Evolutionary conservation across 2,888 invertebrate species (phyloP), one percentile per base, ranked within the genome.

Genomic region (Idaea straminata): DNA sequence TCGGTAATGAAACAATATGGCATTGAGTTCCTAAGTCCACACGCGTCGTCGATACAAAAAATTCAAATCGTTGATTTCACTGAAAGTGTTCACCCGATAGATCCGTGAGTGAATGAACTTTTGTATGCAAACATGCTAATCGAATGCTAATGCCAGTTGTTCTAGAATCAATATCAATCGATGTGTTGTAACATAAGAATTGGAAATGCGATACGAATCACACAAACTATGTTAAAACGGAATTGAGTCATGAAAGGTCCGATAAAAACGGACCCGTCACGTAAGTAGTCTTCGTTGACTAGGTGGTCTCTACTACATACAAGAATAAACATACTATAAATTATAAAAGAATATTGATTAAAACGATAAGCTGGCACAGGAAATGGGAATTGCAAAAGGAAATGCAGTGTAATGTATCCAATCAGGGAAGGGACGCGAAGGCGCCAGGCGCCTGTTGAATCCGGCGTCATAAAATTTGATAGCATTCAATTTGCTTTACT

Each of bases 381-480:
- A 89, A 87, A 88, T 81, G 76, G 81, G 78, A 79, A 83, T 84
- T 84, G 86, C 85, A 77, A 83, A 83, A 83, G 84, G 83, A 85
- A 87, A 86, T 82, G 81, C 80, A 80, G 74, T 78, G 79, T 79
- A 78, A 80, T 81, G 81, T 83, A 83, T 85, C 81, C 86, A 87
- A 89, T 88, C 84, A 82, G 76, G 77, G 72, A 77, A 80, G 83
- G 84, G 86, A 81, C 86, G 77, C 64, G 63, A 69, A 74, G 74
- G 72, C 74, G 74, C 69, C 73, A 77, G 89, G 89, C 90, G 91
- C 88, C 89, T 80, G 79, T 13, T 10, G 47, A 47, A 47, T 47
- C 73, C 74, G 71, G 72, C 79, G 80, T 86, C 87, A 85, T 91
- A 86, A 91, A 91, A 77, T 87, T 89, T 88, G 85, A 89, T 88